Conservation (phyloP, 2,888 invertebrate species). For the Chalcis sispes region DNA sequence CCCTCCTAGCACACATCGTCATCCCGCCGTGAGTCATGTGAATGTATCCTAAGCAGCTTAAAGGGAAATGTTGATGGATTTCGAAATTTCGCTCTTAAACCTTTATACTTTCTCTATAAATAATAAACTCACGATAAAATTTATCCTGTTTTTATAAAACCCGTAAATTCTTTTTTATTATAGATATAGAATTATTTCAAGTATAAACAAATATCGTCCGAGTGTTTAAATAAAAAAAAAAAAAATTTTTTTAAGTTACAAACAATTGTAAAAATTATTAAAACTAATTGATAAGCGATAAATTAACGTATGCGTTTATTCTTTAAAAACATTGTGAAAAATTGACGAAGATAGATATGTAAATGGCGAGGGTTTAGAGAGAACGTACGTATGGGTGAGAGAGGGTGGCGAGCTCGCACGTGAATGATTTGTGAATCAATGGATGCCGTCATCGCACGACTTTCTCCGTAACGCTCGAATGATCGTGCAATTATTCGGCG, state of each 20-base stretch:
- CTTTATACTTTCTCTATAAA: too few species aligned
- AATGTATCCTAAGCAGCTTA: slow-evolving; percentile 21
- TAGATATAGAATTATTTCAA: too few species aligned
- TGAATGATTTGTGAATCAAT: slow-evolving; percentile 17
- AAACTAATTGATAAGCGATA: background rate
- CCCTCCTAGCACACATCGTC: slow-evolving; percentile 43
- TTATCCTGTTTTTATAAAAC: too few species aligned
- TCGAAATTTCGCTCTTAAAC: too few species aligned
- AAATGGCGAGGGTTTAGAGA: background rate
- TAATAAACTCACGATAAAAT: too few species aligned
- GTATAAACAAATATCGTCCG: too few species aligned
- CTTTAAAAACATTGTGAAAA: background rate
- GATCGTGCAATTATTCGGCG: slow-evolving; percentile 13
- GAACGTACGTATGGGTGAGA: background rate
- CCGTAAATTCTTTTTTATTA: too few species aligned
- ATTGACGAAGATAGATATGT: background rate
- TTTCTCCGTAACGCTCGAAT: slow-evolving; percentile 42
- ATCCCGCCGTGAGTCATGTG: slow-evolving; percentile 23
- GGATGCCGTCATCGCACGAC: slow-evolving; percentile 41
- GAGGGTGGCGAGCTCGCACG: background rate
- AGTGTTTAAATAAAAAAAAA: too few species aligned
- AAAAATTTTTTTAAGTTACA: too few species aligned
- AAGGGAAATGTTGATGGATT: slow-evolving; percentile 4
- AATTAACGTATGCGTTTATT: background rate
- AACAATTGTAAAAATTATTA: background rate